These are phyloP conservation scores for Hylaeus anthracinus DNA, from an alignment of 1,140 invertebrate species.

Conservation along the genomic window DNA sequence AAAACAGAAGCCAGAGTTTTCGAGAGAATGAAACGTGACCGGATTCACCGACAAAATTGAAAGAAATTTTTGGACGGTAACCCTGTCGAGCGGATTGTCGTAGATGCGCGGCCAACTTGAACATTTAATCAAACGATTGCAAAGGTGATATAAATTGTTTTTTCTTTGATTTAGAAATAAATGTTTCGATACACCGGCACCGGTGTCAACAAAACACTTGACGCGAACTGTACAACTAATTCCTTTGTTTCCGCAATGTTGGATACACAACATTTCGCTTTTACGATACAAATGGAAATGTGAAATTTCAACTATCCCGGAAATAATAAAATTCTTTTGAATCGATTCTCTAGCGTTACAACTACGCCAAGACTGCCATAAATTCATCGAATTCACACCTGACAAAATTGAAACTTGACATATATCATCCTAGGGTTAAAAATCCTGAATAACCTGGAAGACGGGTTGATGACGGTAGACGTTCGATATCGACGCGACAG, in stretches of 20 bases:
- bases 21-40: background rate
- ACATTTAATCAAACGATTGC: background rate
- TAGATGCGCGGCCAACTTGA: background rate
- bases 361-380: no score
- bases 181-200: no score
- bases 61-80: background rate
- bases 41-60: slow-evolving; percentile 6
- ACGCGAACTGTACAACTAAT: background rate
- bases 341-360: no score
- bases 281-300: no score
- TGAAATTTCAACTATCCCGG: no score
- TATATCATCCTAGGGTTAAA: no score
- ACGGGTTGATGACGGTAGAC: background rate
- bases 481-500: slow-evolving; percentile 38
- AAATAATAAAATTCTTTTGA: no score
- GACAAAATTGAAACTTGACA: no score
- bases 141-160: background rate
- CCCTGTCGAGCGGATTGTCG: background rate
- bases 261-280: background rate
- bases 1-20: slow-evolving; percentile 6
- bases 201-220: background rate
- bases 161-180: background rate
- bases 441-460: background rate
- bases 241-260: background rate
- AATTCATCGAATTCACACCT: no score